Evolutionary conservation across 2,113 vertebrate species (phyloP).

Genomic region (Callopanchax toddi): DNA sequence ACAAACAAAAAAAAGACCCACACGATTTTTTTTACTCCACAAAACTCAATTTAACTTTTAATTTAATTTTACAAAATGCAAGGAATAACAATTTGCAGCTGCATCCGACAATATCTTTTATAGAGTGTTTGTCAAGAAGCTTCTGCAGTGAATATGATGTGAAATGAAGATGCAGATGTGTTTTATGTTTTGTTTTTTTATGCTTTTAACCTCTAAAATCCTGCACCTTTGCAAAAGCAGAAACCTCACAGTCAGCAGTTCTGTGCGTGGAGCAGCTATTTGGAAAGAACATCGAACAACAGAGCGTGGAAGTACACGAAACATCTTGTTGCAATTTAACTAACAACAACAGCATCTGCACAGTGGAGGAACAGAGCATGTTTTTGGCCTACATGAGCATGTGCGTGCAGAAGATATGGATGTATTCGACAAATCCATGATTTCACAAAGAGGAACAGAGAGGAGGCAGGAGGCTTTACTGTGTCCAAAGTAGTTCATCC

Average conservation of each 20-base stretch:
- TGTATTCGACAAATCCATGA: conserved; percentile 10
- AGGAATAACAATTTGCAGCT: too few species aligned
- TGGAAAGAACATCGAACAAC: not conserved
- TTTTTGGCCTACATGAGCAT: conserved; percentile 11
- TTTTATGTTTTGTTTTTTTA: too few species aligned
- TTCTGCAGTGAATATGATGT: too few species aligned
- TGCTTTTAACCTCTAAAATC: not conserved
- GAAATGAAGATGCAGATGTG: too few species aligned
- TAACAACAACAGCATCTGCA: conserved; percentile 30
- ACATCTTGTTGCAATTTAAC: conserved; percentile 23
- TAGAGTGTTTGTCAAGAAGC: too few species aligned
- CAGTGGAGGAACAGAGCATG: conserved; percentile 14
- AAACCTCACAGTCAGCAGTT: not conserved
- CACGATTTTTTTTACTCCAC: too few species aligned
- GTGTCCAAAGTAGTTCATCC: conserved; percentile 1
- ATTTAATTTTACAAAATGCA: too few species aligned
- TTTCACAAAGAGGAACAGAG: not conserved
- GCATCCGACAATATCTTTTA: too few species aligned
- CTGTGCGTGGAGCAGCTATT: conserved; percentile 2
- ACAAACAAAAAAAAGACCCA: too few species aligned
- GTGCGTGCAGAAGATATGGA: conserved; percentile 11
- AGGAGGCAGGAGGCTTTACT: not conserved
- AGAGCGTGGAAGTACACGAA: conserved; percentile 44
- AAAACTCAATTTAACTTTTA: too few species aligned
- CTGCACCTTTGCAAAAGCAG: conserved; percentile 8